Conservation (phyloP, 2,113 vertebrate species). For the Tapirus terrestris region DNA sequence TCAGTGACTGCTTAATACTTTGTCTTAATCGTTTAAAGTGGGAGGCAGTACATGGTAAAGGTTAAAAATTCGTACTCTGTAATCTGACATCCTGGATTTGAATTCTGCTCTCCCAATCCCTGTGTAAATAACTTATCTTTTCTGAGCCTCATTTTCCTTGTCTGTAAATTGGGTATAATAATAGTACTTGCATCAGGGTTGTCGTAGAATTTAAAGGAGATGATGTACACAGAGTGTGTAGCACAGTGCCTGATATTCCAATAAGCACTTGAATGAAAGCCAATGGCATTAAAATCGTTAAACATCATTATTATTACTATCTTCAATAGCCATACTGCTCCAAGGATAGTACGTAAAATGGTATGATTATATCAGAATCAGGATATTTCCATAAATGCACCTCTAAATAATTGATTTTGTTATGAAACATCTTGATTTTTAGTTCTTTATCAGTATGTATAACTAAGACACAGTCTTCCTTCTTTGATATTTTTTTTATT, state of each 20-base stretch:
- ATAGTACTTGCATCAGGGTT: neutral
- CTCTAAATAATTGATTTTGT: slow-evolving; percentile 28
- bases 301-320: neutral
- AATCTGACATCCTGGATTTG: slow-evolving; percentile 7
- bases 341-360: neutral
- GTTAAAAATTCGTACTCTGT: neutral
- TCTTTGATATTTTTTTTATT: slow-evolving; percentile 39
- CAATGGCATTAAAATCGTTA: slow-evolving; percentile 39
- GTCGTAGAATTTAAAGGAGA: slow-evolving; percentile 9
- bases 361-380: slow-evolving; percentile 2
- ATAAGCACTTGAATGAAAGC: neutral
- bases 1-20: slow-evolving; percentile 28
- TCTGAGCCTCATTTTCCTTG: neutral
- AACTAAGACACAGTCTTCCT: neutral
- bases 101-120: neutral
- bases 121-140: neutral
- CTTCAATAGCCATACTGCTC: neutral
- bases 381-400: neutral
- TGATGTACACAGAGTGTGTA: neutral
- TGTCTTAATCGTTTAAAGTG: slow-evolving; percentile 54
- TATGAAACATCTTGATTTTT: slow-evolving; percentile 31
- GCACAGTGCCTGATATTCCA: neutral
- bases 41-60: neutral
- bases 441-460: neutral
- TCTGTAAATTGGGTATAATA: neutral